Evolutionary conservation across 2,113 vertebrate genomes (phyloP).

Genomic region (Emydura subglobosa): DNA sequence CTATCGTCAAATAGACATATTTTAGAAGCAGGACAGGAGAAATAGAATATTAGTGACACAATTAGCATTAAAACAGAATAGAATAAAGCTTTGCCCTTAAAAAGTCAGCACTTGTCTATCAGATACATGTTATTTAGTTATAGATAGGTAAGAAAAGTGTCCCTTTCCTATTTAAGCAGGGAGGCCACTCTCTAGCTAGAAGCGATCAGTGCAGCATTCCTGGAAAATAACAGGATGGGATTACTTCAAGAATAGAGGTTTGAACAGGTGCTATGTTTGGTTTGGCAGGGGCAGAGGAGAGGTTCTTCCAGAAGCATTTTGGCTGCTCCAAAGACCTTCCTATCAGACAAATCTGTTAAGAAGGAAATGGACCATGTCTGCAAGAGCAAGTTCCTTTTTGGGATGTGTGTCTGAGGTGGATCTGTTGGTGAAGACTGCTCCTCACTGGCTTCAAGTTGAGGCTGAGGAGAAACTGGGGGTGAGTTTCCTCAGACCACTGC

Average conservation of each 20-base stretch:
- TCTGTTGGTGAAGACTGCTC: neutral
- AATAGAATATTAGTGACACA: neutral
- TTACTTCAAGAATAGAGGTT: neutral
- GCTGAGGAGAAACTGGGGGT: accelerated
- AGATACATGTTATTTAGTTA: neutral
- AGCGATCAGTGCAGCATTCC: neutral
- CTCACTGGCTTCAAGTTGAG: neutral
- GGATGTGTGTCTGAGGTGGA: neutral
- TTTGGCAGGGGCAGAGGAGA: neutral
- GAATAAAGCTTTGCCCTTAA: neutral
- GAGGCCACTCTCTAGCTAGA: neutral
- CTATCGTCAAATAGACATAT: neutral
- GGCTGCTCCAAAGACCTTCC: too few species aligned
- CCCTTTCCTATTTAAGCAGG: neutral
- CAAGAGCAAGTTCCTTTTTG: neutral
- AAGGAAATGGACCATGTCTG: accelerated
- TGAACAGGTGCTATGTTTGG: neutral
- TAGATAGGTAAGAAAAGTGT: neutral
- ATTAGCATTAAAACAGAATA: neutral
- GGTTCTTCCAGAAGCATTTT: neutral
- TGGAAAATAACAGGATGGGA: neutral
- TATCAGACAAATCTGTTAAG: too few species aligned
- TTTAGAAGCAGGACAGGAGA: neutral
- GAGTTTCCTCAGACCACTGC: accelerated
- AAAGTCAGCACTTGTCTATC: neutral